Evolutionary conservation across 2,797 vertebrate genomes (phyloP).

Genomic region (Pseudomugil tenellus): DNA sequence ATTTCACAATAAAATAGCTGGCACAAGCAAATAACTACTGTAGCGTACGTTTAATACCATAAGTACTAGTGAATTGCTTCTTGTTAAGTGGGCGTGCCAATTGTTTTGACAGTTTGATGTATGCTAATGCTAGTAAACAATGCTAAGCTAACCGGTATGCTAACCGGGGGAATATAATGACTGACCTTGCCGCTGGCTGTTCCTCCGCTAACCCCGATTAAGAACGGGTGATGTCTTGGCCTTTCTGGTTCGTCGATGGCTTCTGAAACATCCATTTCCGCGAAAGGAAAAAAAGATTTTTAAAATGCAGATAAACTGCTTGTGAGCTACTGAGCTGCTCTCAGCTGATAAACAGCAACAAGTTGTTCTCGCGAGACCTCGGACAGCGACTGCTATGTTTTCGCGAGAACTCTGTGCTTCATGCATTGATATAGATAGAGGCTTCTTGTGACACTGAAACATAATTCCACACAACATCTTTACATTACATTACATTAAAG

Average conservation of each 20-base stretch:
- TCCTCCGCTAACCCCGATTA: slow-evolving; percentile 94
- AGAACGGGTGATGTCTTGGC: slow-evolving; percentile 86
- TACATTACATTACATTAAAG: too few species aligned
- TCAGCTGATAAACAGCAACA: slow-evolving; percentile 6
- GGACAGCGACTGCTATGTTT: too few species aligned
- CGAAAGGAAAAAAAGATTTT: background rate
- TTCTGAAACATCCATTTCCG: slow-evolving; percentile 66
- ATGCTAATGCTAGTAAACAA: slow-evolving; percentile 1
- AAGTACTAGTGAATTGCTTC: accelerated
- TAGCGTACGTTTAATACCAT: background rate
- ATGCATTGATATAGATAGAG: too few species aligned
- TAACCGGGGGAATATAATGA: slow-evolving; percentile 1
- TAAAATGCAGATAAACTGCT: background rate
- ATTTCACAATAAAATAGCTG: background rate
- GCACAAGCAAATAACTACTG: background rate
- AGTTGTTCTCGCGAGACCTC: slow-evolving; percentile 61
- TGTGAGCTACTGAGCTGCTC: background rate
- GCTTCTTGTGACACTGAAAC: too few species aligned
- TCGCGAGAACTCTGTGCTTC: background rate
- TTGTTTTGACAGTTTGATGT: slow-evolving; percentile 37
- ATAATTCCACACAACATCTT: too few species aligned
- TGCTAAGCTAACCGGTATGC: slow-evolving; percentile 36
- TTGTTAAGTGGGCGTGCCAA: slow-evolving; percentile 34
- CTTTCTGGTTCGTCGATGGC: slow-evolving; percentile 77
- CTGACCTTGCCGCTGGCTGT: slow-evolving; percentile 94